Base-by-base conservation (phyloP, 35 echinoderm and acorn worm species). In the Apostichopus japonicus region DNA sequence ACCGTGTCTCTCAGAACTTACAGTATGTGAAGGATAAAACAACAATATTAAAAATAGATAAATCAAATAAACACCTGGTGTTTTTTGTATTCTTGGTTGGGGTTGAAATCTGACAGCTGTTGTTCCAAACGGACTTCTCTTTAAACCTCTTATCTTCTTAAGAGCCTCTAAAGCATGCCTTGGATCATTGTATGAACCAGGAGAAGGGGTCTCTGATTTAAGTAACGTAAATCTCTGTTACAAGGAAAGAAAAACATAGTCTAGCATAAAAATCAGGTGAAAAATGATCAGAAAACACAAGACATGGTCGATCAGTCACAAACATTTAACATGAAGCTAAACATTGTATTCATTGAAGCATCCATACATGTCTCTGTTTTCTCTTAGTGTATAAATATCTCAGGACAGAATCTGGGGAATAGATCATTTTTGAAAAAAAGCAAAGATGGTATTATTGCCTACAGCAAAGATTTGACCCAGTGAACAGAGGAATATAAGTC, bases 101-200 rank as follows among this genome's bases (percentile, higher is more conserved):
- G 92, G 95, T 17, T 67, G 21, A 61, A 99, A 99, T 62, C 97
- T 86, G 21, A 95, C 80, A 14, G 97, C 87, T 63, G 97, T 99
- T 62, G 96, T 95, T 17, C 97, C 80, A 77, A 99, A 99, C 10
- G 97, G 97, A 93, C 97, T 99, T 76, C 92, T 91, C 61, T 99
- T 99, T 57, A 99, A 89, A 6, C 97, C 97, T 25, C 93, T 87
- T 24, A 96, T 90, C 90, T 92, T 96, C 77, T 96, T 96, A 51
- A 96, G 77, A 14, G 95, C 95, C 91, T 99, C 97, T 58, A 99
- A 80, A 6, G 97, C 91, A 80, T 99, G 97, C n/a, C 97, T 92
- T 81, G 97, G 97, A 89, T 99, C 97, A 87, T 99, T 99, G 89
- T 99, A 99, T 6, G 95, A 90, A 4, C 97, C 97, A 13, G 97